phyloP scores from a whole-genome alignment of 2,797 vertebrate genomes.

The Oreochromis grahami region DNA sequence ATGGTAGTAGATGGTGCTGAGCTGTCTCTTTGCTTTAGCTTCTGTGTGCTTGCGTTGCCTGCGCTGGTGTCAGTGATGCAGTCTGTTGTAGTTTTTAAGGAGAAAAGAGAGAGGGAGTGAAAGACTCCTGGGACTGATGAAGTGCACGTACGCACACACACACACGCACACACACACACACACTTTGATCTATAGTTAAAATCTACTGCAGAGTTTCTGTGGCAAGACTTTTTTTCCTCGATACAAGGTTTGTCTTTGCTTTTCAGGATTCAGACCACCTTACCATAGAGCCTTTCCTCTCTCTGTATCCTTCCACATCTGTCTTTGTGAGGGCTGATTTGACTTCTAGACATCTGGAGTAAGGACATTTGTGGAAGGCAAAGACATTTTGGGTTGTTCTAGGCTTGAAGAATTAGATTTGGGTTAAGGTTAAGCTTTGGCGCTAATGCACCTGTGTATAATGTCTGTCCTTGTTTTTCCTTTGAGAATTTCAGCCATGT shows the following conservation, averaged over 20 bases:
- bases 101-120: conserved; percentile 34
- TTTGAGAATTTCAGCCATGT: neutral
- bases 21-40: conserved; percentile 45
- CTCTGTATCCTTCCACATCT: neutral
- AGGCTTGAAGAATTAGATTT: neutral
- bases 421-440: neutral
- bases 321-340: neutral
- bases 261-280: conserved; percentile 23
- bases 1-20: conserved; percentile 30
- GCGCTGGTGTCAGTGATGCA: conserved; percentile 44
- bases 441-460: neutral
- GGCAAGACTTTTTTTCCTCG: neutral
- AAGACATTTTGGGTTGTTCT: neutral
- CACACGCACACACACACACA: neutral
- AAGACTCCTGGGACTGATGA: conserved; percentile 45
- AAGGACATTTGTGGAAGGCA: neutral
- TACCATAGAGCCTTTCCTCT: neutral
- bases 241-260: conserved; percentile 12
- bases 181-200: conserved; percentile 22
- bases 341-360: neutral
- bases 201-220: conserved; percentile 44
- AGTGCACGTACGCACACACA: neutral
- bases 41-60: conserved; percentile 30
- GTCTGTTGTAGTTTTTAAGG: conserved; percentile 53
- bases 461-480: neutral